Conservation (phyloP, 2,888 invertebrate species). For the Xanthorhoe spadicearia region DNA sequence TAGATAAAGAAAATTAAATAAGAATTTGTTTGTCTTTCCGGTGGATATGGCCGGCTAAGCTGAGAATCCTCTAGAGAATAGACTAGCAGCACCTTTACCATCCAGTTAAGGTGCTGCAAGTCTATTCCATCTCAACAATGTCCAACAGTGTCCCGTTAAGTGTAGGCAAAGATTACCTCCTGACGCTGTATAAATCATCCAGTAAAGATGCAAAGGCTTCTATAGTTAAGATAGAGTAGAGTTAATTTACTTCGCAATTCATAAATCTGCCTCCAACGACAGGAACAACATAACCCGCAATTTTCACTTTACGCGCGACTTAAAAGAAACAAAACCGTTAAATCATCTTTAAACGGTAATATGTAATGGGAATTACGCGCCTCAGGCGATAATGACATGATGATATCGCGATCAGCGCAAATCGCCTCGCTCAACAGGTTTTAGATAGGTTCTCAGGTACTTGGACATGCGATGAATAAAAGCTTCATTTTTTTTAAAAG, state of each 20-base stretch:
- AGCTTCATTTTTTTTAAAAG: too few relatives aligned
- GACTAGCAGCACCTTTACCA: too few relatives aligned
- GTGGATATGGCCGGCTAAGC: too few relatives aligned
- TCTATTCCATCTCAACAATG: too few relatives aligned
- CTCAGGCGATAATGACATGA: conserved; percentile 60
- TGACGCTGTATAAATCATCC: too few relatives aligned
- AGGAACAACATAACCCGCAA: conserved; percentile 32
- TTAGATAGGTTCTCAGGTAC: conserved; percentile 2
- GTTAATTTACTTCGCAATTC: conserved; percentile 1
- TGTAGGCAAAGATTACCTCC: too few relatives aligned
- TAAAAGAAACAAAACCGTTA: conserved; percentile 34
- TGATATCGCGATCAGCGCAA: conserved; percentile 62
- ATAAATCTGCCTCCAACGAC: conserved; percentile 35
- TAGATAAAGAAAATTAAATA: too few relatives aligned
- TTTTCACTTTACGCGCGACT: conserved; percentile 33
- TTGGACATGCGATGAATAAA: background rate
- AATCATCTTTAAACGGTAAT: conserved; percentile 52
- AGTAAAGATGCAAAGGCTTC: too few relatives aligned
- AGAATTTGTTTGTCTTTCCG: too few relatives aligned
- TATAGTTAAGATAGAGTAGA: background rate
- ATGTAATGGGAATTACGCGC: conserved; percentile 62
- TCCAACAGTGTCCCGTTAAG: too few relatives aligned
- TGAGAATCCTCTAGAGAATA: too few relatives aligned
- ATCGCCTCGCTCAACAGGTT: conserved; percentile 49
- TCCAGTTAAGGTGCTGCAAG: too few relatives aligned